A percentile compares a stretch with the other conserved stretches of the same genome.
Evolutionary conservation across 2,888 invertebrate genomes (phyloP).

Genomic region (Pediacus dermestoides): DNA sequence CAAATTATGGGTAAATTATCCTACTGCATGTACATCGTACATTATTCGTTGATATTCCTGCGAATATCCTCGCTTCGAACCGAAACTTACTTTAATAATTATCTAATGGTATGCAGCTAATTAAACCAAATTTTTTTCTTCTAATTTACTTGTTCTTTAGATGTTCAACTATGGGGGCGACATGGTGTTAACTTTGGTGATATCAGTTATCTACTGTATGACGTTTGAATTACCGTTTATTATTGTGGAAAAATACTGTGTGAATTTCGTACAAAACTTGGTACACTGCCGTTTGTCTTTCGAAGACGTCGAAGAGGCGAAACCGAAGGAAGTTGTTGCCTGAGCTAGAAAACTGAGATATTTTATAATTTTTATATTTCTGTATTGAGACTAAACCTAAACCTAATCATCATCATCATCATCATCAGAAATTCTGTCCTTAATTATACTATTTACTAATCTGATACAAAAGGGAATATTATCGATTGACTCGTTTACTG

Average conservation of each 20-base stretch:
- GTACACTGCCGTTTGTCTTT: too few relatives aligned
- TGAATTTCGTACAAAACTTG: not conserved
- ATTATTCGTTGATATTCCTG: conserved; percentile 4
- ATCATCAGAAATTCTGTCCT: too few relatives aligned
- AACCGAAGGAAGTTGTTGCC: too few relatives aligned
- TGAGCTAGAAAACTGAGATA: too few relatives aligned
- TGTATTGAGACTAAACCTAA: too few relatives aligned
- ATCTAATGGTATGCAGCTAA: not conserved
- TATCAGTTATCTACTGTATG: not conserved
- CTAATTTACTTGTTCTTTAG: conserved; percentile 4
- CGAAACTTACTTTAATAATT: not conserved
- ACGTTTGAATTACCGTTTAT: conserved; percentile 6
- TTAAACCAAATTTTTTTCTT: not conserved
- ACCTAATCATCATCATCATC: too few relatives aligned
- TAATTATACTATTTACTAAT: too few relatives aligned
- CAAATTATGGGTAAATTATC: conserved; percentile 2
- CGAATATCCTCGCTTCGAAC: conserved; percentile 1
- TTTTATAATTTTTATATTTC: too few relatives aligned
- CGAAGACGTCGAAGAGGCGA: too few relatives aligned
- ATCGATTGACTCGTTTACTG: too few relatives aligned
- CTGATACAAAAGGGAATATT: too few relatives aligned
- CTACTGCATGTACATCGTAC: conserved; percentile 5
- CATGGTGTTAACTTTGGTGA: not conserved
- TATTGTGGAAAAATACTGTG: conserved; percentile 3
- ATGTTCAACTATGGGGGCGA: not conserved